Evolutionary conservation across 2,113 vertebrate species (phyloP), one percentile per base, ranked within the genome.

Genomic region (Gopherus flavomarginatus): DNA sequence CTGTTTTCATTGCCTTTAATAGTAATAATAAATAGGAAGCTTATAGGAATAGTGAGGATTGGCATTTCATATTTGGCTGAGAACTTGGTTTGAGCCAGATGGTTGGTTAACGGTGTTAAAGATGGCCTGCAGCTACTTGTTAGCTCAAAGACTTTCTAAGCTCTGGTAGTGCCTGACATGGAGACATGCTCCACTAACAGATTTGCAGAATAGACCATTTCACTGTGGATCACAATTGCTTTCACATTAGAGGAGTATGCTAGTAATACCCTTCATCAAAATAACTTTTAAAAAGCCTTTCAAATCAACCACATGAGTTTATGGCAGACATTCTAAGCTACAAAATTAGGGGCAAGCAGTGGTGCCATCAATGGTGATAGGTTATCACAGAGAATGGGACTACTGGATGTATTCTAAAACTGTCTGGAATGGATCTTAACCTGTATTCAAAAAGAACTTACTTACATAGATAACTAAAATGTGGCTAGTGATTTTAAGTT

Each of bases 291-390:
- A 86, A 87, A 94, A 69, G 27, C 6, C 19, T 77, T 81, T 81
- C n/a, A 49, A 80, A 93, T 56, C 72, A 79, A 90, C 83, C 35
- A 59, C 87, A 85, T 6, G 27, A 17, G 35, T 87, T 93, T 90
- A 95, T 14, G 94, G 53, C 5, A 95, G 38, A 62, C 50, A 69
- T 86, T 93, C 49, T 56, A 91, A 83, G 57, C 80, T 81, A 82
- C 85, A 85, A 96, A 77, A n/a, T 1, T 42, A 92, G 24, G 52
- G 85, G 81, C 44, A 27, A 89, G 11, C 52, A 75, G 75, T 90
- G 59, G 10, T 31, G 84, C 13, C n/a, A 77, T 29, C 79, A 82
- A 8, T 13, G 88, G 24, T 31, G 94, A 85, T 53, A 54, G 22
- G 69, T 82, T 16, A 53, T 69, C 31, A 16, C 1, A 38, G 56